Base-by-base conservation (phyloP, 2,888 invertebrate species). In the Apotomis capreana region DNA sequence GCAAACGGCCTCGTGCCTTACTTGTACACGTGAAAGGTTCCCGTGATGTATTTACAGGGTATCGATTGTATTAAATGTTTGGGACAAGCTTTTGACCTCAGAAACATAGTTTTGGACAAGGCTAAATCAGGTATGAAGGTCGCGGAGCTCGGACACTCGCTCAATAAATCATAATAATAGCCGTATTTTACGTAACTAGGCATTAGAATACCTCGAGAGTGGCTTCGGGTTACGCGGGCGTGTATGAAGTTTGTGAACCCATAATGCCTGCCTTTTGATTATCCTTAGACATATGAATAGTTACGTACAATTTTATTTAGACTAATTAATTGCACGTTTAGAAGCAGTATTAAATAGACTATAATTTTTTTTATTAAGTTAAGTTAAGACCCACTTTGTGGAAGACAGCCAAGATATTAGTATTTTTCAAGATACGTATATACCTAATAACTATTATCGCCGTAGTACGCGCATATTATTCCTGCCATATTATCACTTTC, bases 71-170 rank as follows among this genome's bases (percentile, higher is more conserved):
- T 40, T 52, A 72, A 62, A 63, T 40, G 67, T 72, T 68, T 12
- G 62, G 62, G 46, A 68, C 62, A 40, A 68, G 62, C 68, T 72
- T 72, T 52, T 72, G 72, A 63, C 72, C 68, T 72, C 54, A 68
- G 54, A 62, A 68, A 57, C 67, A 36, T 37, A 55, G 63, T 68
- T 62, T 61, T 58, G 59, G 68, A 59, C 58, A 68, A 72, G 68
- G 68, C 63, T 40, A 63, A 72, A 72, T 72, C 72, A 68, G 62
- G 46, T 65, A 26, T n/a, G 62, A 68, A 59, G 72, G 68, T 63
- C 68, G 63, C 44, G 10, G 37, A 40, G 61, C 26, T 67, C 44
- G 55, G 49, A 61, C 65, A 51, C n/a, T 46, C 65, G 59, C 46
- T 67, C 61, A 40, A 61, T 70, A 61, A 60, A 65, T 70, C 65